A percentile compares a stretch with the other conserved stretches of the same genome.
phyloP scores from a whole-genome alignment of 2,888 invertebrate species.

The Nomada hirtipes region DNA sequence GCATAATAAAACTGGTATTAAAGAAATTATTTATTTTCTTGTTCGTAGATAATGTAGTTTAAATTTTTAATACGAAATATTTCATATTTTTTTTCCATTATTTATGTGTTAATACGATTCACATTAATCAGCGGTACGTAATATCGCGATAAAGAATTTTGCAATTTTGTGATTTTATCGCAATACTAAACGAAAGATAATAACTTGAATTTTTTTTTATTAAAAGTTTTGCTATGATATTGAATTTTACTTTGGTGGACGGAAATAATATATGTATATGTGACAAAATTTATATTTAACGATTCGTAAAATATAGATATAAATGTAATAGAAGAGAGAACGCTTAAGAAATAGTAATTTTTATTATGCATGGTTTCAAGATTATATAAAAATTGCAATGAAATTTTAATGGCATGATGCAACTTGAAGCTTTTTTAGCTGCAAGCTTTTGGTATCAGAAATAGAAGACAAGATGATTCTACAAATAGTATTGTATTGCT shows the following conservation, averaged over 20 bases:
- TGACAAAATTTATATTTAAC: too few relatives aligned
- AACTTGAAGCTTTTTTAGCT: constrained; percentile 10
- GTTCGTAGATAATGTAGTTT: constrained; percentile 38
- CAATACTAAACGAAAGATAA: constrained; percentile 2
- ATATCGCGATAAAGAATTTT: background rate
- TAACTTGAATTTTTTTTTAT: background rate
- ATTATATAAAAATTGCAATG: constrained; percentile 18
- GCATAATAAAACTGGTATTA: constrained; percentile 51
- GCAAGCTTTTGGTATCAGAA: constrained; percentile 39
- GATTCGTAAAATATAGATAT: background rate
- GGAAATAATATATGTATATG: background rate
- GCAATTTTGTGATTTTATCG: background rate
- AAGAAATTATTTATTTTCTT: constrained; percentile 37
- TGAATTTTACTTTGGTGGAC: background rate
- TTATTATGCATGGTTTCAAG: constrained; percentile 50
- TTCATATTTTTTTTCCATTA: constrained; percentile 12
- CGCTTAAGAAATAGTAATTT: constrained; percentile 8
- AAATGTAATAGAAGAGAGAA: constrained; percentile 7
- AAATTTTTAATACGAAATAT: constrained; percentile 29
- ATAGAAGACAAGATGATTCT: constrained; percentile 34
- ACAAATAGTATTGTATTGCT: constrained; percentile 39
- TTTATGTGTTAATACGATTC: background rate
- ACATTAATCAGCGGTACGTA: background rate
- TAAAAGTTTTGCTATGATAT: background rate
- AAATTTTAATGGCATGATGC: constrained; percentile 24